Percentiles rank a stretch among this genome's conserved stretches.
Evolutionary conservation across 2,888 invertebrate species (phyloP).

Genomic region (Dendrolimus houi): DNA sequence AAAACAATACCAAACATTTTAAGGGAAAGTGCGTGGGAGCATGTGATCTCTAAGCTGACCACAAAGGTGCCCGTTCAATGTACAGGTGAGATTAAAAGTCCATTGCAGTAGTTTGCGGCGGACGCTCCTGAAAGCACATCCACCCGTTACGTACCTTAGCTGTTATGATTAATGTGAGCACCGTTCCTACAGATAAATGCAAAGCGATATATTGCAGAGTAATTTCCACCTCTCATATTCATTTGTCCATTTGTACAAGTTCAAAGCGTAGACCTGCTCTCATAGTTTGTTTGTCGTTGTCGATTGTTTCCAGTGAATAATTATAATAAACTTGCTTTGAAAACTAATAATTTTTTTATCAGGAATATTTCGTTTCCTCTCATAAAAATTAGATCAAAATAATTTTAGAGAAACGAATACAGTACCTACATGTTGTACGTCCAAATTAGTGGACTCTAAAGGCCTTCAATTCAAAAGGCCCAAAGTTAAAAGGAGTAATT

Average conservation of each 20-base stretch:
- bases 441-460: too few relatives aligned
- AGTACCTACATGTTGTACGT: too few relatives aligned
- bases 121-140: slow-evolving; percentile 45
- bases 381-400: too few relatives aligned
- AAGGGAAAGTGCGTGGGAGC: slow-evolving; percentile 9
- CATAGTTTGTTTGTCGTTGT: slow-evolving; percentile 1
- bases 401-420: too few relatives aligned
- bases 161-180: slow-evolving; percentile 57
- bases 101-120: slow-evolving; percentile 53
- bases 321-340: too few relatives aligned
- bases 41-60: slow-evolving; percentile 33
- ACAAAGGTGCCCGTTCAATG: slow-evolving; percentile 29
- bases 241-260: slow-evolving; percentile 44
- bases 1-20: neutral
- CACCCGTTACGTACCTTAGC: slow-evolving; percentile 25
- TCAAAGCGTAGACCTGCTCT: slow-evolving; percentile 38
- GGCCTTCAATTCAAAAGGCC: too few relatives aligned
- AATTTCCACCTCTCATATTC: slow-evolving; percentile 50
- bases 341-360: too few relatives aligned
- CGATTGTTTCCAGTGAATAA: neutral
- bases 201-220: slow-evolving; percentile 39
- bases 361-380: too few relatives aligned
- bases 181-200: slow-evolving; percentile 47
- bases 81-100: slow-evolving; percentile 66
- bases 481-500: too few relatives aligned